phyloP scores from a whole-genome alignment of 1,140 invertebrate genomes.

The Leptonema lineaticorne region DNA sequence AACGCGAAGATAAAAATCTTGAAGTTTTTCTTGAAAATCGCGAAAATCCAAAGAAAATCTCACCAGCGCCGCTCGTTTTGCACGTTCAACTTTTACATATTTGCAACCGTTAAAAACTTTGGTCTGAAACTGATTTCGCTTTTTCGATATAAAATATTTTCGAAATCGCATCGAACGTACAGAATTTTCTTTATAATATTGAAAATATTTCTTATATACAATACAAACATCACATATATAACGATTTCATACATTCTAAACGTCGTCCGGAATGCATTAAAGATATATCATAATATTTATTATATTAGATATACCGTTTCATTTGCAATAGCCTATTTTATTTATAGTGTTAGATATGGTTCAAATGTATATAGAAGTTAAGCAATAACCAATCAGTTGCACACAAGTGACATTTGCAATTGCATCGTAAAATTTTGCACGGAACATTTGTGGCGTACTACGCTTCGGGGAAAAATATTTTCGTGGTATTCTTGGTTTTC shows the following conservation, averaged over 20 bases:
- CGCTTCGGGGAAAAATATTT: not conserved
- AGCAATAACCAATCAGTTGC: conserved; percentile 12
- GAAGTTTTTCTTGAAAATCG: not conserved
- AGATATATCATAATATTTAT: too few relatives aligned
- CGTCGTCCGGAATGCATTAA: too few relatives aligned
- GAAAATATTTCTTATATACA: too few relatives aligned
- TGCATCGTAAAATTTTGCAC: conserved; percentile 26
- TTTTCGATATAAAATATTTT: too few relatives aligned
- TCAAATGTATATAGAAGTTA: not conserved
- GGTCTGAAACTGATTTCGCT: too few relatives aligned
- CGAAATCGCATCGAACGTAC: too few relatives aligned
- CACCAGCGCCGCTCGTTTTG: conserved; percentile 3
- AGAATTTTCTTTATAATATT: too few relatives aligned
- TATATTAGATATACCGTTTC: too few relatives aligned
- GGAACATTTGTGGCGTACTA: conserved; percentile 12
- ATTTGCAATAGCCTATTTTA: too few relatives aligned
- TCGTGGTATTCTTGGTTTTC: conserved; percentile 3
- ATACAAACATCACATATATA: too few relatives aligned
- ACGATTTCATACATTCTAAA: too few relatives aligned
- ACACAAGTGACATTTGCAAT: conserved; percentile 20
- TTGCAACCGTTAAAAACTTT: not conserved
- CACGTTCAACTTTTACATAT: not conserved
- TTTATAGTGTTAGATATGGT: too few relatives aligned
- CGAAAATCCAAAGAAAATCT: conserved; percentile 12
- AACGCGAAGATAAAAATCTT: not conserved